phyloP scores from a whole-genome alignment of 2,797 vertebrate species.

The Gambusia yucatana region DNA sequence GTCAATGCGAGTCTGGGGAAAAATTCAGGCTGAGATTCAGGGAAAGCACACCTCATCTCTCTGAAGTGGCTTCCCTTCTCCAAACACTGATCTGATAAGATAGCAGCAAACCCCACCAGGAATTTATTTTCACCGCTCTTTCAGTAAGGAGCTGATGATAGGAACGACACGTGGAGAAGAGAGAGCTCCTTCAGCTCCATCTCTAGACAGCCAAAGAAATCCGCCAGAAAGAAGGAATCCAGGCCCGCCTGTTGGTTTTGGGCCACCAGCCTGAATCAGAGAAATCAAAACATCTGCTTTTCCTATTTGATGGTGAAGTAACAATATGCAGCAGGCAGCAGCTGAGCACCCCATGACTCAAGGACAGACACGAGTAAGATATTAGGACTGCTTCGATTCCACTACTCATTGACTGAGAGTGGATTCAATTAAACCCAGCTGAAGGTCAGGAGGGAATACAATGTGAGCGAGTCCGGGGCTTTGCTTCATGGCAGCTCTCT shows the following conservation, averaged over 20 bases:
- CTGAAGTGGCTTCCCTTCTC: constrained; percentile 68
- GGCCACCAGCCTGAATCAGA: constrained; percentile 32
- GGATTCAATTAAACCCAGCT: constrained; percentile 65
- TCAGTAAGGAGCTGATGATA: constrained; percentile 42
- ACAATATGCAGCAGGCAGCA: constrained; percentile 44
- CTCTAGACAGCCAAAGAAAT: constrained; percentile 39
- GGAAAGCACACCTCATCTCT: constrained; percentile 53
- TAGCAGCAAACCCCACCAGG: constrained; percentile 61
- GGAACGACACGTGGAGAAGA: constrained; percentile 24
- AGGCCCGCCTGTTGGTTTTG: constrained; percentile 48
- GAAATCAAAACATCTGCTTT: constrained; percentile 51
- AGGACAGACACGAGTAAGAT: constrained; percentile 50
- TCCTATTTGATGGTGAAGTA: constrained; percentile 50
- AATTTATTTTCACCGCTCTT: constrained; percentile 63
- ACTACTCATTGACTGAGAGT: constrained; percentile 66
- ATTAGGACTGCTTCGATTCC: constrained; percentile 56
- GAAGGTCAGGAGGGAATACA: constrained; percentile 69
- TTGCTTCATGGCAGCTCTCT: constrained; percentile 59
- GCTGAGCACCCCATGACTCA: constrained; percentile 40
- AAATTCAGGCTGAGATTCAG: constrained; percentile 34
- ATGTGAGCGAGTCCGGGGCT: constrained; percentile 45
- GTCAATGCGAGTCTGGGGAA: constrained; percentile 20
- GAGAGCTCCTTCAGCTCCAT: constrained; percentile 40
- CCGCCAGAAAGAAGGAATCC: constrained; percentile 35
- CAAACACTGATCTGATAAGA: constrained; percentile 76